Evolutionary conservation across 2,888 invertebrate species (phyloP), one percentile per base, ranked within the genome.

Genomic region (Epirrita christyi): DNA sequence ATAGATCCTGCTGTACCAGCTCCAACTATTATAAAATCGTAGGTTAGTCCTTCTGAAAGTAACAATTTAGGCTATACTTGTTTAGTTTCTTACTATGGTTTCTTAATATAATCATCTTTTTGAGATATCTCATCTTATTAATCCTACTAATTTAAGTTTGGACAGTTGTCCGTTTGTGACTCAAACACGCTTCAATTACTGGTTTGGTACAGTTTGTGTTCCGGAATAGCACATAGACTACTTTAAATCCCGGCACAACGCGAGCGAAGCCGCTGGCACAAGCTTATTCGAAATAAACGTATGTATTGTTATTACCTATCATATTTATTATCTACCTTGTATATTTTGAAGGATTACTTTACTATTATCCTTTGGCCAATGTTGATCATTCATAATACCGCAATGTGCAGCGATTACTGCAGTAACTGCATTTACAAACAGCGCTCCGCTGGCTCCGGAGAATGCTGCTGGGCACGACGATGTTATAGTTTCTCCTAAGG

Each of bases 321-420:
- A 3, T 21, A 21, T 21, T 21, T 21, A 21, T 21, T 27, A 27
- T 5, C 14, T 60, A 54, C 56, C 53, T 10, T 43, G 21, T 4
- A 9, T 15, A 4, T 42, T 48, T 14, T 47, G 48, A 54, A 83
- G 57, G 7, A 83, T 66, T 77, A 64, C 6, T 67, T 63, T 10
- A 76, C 51, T 57, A 63, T 11, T 58, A 66, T 94, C 94, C 13
- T 72, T 66, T 0, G 94, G 94, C 88, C 94, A 94, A 13, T 78
- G 72, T 6, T 75, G 75, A 15, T 85, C 79, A 14, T 85, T 81
- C 34, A 83, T 82, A 14, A 94, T 75, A 1, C 86, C 76, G 70
- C 95, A 94, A 72, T 93, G 94, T 0, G 94, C 89, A 6, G 88
- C 76, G 46, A 95, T 76, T 28, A 95, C 70, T 0, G 93, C 85